Evolutionary conservation across 53 echinoderm and acorn worm species (phyloP).

Genomic region (Patiria pectinifera): DNA sequence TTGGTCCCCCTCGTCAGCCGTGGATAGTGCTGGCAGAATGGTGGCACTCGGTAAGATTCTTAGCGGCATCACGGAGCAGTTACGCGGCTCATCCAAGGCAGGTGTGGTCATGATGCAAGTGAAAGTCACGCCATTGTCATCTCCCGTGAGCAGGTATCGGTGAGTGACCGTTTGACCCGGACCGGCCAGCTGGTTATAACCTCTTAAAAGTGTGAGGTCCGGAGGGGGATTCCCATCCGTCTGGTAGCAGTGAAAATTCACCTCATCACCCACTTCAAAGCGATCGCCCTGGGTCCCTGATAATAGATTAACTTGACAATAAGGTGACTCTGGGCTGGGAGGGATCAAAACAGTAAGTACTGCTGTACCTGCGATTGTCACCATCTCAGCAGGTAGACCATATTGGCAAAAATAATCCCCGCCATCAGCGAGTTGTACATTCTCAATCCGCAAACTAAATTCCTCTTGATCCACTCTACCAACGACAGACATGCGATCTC

Average conservation of each 20-base stretch:
- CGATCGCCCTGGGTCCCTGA: not conserved
- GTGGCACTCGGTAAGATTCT: too few relatives aligned
- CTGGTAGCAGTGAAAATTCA: not conserved
- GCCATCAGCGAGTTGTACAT: not conserved
- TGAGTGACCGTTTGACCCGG: not conserved
- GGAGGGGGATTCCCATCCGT: not conserved
- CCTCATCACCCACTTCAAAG: not conserved
- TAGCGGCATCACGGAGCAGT: too few relatives aligned
- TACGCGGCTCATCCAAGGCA: not conserved
- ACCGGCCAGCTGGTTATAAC: not conserved
- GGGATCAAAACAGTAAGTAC: not conserved
- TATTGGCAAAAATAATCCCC: slow-evolving; percentile 22
- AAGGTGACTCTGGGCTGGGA: not conserved
- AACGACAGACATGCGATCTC: not conserved
- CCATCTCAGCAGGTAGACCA: not conserved
- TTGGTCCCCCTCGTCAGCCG: too few relatives aligned
- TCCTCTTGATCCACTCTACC: not conserved
- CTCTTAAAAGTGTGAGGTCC: not conserved
- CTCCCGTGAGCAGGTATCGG: not conserved
- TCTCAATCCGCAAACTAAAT: not conserved
- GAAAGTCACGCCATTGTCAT: slow-evolving; percentile 40
- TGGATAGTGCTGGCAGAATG: too few relatives aligned
- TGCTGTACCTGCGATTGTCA: not conserved
- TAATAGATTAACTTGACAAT: not conserved
- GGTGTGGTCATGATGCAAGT: slow-evolving; percentile 39